Base-by-base conservation (phyloP, 2,888 invertebrate genomes). In the Plusia festucae region DNA sequence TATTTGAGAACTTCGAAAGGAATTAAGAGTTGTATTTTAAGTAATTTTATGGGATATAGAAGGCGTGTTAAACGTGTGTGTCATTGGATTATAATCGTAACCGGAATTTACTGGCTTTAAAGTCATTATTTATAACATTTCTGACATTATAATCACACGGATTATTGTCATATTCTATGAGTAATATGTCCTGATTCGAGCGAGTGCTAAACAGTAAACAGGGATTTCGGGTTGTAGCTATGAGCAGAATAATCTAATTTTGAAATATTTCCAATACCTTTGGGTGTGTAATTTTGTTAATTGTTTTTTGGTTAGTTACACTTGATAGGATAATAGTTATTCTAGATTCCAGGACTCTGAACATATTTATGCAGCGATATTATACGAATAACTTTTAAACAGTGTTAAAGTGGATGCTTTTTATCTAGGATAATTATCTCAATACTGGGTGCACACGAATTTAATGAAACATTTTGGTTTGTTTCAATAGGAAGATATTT, bases 1-100 rank as follows among this genome's bases (percentile, higher is more conserved):
- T 34, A 46, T 27, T n/a, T 13, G 30, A 9, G 5, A n/a, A n/a
- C 46, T 30, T 30, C 18, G 6, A 49, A 57, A 20, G 30, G 57
- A 18, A 49, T 27, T 57, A n/a, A n/a, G 30, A 57, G 57, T 15
- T 30, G 57, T 32, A 49, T 49, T 49, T 40, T 20, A 49, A 20
- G 46, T 49, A 20, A 46, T 49, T 49, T 49, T 18, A 49, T 49
- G 18, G 9, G 18, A 18, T 8, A 46, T 9, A 11, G 18, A 49
- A 20, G 46, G 46, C 46, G 46, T 18, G 46, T 18, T 49, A 20
- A 18, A 40, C 40, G 11, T 49, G 16, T 20, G 20, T 49, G 11
- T 49, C 46, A 2, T 20, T 11, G 46, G 20, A 20, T 49, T 49
- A 49, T 49, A 20, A 9, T 49, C 9, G 46, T 6, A 46, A 46